phyloP scores from a whole-genome alignment of 2,797 vertebrate species.

The Melanitta fusca region DNA sequence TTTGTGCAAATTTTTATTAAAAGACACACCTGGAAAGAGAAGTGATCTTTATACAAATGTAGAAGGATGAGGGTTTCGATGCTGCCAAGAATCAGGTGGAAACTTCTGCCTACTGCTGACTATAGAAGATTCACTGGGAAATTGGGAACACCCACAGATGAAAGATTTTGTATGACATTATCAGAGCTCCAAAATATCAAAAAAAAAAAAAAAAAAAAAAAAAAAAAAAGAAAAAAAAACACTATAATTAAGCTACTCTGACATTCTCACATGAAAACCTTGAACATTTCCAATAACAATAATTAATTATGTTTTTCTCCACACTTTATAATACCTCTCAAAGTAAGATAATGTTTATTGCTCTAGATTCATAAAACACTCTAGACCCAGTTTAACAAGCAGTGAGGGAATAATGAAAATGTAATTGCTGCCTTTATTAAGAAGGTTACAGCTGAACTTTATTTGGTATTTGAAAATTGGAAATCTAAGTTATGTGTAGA shows the following conservation, averaged over 20 bases:
- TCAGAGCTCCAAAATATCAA: not conserved
- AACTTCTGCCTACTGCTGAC: not conserved
- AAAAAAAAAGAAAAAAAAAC: not conserved
- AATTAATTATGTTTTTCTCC: slow-evolving; percentile 39
- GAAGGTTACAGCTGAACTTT: slow-evolving; percentile 20
- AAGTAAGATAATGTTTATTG: slow-evolving; percentile 44
- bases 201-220: slow-evolving; percentile 27
- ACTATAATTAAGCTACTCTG: not conserved
- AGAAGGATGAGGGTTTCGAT: not conserved
- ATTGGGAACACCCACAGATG: not conserved
- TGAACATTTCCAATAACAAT: slow-evolving; percentile 10
- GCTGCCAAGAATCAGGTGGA: not conserved
- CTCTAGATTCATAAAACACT: slow-evolving; percentile 44
- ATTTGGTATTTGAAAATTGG: not conserved
- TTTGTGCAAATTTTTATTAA: not conserved
- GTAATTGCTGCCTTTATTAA: slow-evolving; percentile 42
- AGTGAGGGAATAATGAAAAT: slow-evolving; percentile 48
- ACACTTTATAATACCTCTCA: slow-evolving; percentile 17
- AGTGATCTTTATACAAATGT: not conserved
- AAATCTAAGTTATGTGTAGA: not conserved
- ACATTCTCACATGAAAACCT: slow-evolving; percentile 6
- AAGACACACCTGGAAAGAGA: not conserved
- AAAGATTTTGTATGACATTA: not conserved
- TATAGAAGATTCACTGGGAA: not conserved
- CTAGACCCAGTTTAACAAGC: slow-evolving; percentile 6